A percentile compares a stretch with the other conserved stretches of the same genome.
Conservation (phyloP, 2,888 invertebrate species). For the Sminthurides aquaticus region DNA sequence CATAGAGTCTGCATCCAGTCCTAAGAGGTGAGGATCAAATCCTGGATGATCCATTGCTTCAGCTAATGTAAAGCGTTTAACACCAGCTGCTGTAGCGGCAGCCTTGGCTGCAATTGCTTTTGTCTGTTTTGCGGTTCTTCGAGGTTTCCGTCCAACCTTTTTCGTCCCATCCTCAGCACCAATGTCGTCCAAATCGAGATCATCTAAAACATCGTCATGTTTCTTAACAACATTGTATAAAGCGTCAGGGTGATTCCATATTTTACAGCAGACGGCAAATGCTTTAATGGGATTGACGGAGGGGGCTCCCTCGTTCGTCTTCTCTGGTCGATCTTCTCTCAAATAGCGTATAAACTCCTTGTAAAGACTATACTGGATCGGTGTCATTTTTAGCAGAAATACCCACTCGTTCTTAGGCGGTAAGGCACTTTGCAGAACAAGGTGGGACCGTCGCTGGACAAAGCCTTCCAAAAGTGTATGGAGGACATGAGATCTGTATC, state of each 20-base stretch:
- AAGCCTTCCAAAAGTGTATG: slow-evolving; percentile 91
- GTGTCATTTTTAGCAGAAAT: slow-evolving; percentile 77
- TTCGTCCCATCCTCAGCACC: slow-evolving; percentile 15
- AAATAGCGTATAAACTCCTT: slow-evolving; percentile 75
- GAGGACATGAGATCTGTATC: slow-evolving; percentile 89
- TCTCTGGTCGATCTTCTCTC: slow-evolving; percentile 37
- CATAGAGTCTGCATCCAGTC: slow-evolving; percentile 10
- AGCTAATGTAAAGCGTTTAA: neutral
- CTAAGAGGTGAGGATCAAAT: slow-evolving; percentile 10
- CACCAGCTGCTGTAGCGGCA: no score
- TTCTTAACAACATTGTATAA: slow-evolving; percentile 79
- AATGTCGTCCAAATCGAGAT: slow-evolving; percentile 45
- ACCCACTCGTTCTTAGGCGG: slow-evolving; percentile 95
- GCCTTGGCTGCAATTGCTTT: neutral
- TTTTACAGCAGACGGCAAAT: slow-evolving; percentile 97
- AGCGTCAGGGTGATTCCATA: slow-evolving; percentile 93
- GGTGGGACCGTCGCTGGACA: slow-evolving; percentile 88
- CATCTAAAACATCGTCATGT: slow-evolving; percentile 64
- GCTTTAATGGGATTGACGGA: slow-evolving; percentile 92
- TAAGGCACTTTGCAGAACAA: slow-evolving; percentile 81
- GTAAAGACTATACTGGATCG: slow-evolving; percentile 82
- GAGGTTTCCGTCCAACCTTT: slow-evolving; percentile 9
- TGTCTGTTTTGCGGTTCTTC: neutral
- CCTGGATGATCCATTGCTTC: neutral
- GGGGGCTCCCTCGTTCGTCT: slow-evolving; percentile 51